Base-by-base conservation (phyloP, 2,888 invertebrate genomes). In the Proisotoma minuta region DNA sequence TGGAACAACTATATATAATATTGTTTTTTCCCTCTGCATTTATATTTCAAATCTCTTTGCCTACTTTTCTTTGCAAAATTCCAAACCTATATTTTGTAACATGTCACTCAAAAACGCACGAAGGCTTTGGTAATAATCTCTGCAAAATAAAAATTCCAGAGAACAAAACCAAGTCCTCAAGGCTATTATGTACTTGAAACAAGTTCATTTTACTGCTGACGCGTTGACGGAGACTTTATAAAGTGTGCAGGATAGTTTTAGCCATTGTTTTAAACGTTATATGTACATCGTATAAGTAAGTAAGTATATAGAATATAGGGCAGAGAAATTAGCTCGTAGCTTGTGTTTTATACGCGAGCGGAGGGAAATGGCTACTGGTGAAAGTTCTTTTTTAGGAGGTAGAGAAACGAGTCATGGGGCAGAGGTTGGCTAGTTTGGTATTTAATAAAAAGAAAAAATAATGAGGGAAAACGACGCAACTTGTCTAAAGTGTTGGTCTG, bases 41-140 rank as follows among this genome's bases (percentile, higher is more conserved):
- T 43, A 43, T n/a, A n/a, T 20, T 34, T 34, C 34, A 34, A 34
- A 34, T 34, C 34, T 43, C 18, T 43, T 43, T 20, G 20, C 43
- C 43, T 43, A 43, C 43, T 43, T n/a, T n/a, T n/a, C n/a, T n/a
- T 43, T 43, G 43, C 43, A 43, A 43, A 43, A 43, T 43, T 43
- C 43, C 43, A 43, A 43, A 43, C 43, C 43, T 20, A 20, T 20
- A 43, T n/a, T n/a, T n/a, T 43, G 43, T 20, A 12, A 20, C 43
- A 43, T 43, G 43, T 43, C 43, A 43, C 43, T 43, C 43, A 43
- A 43, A 43, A 43, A 43, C 43, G 15, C 43, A 43, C 43, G 43
- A 15, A 43, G 43, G 18, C 43, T 43, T 5, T 43, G 43, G 18
- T 43, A n/a, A n/a, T n/a, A 43, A 43, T 43, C 43, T 43, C 43